Conservation (phyloP, 2,888 invertebrate species). For the Sinopyrophorus schimmeli region DNA sequence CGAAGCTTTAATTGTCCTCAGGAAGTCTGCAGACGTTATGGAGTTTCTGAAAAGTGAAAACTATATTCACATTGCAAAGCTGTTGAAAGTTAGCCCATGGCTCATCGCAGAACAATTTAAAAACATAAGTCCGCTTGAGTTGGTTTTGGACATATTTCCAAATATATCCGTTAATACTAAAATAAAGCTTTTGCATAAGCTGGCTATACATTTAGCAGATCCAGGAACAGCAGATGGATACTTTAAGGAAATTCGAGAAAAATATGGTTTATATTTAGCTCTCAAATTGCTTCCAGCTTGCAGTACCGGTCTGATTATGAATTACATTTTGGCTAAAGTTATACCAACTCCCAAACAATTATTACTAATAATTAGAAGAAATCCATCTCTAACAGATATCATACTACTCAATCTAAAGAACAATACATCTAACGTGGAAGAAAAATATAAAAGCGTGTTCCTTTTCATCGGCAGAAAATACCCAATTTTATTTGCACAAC, state of each 20-base stretch:
- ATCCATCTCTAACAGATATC: slow-evolving; percentile 16
- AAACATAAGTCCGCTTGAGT: slow-evolving; percentile 7
- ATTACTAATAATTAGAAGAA: slow-evolving; percentile 13
- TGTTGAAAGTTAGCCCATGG: slow-evolving; percentile 20
- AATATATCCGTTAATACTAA: slow-evolving; percentile 20
- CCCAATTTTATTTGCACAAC: no score
- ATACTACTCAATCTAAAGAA: slow-evolving; percentile 7
- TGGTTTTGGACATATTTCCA: slow-evolving; percentile 25
- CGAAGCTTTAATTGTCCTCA: slow-evolving; percentile 19
- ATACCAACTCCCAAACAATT: slow-evolving; percentile 19
- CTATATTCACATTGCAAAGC: slow-evolving; percentile 16
- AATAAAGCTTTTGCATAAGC: slow-evolving; percentile 21
- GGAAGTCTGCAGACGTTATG: slow-evolving; percentile 12
- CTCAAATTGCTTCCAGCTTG: slow-evolving; percentile 20
- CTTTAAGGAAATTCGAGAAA: slow-evolving; percentile 19
- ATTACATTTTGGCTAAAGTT: slow-evolving; percentile 15
- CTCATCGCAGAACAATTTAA: slow-evolving; percentile 23
- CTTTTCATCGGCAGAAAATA: no score
- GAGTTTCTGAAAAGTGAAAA: slow-evolving; percentile 22
- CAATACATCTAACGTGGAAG: not conserved
- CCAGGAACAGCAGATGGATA: slow-evolving; percentile 17
- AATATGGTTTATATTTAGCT: slow-evolving; percentile 26
- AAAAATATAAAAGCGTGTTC: slow-evolving; percentile 13
- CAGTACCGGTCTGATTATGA: slow-evolving; percentile 17
- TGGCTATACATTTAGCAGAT: slow-evolving; percentile 13